These are phyloP conservation scores for Eutolmus rufibarbis DNA, from an alignment of 2,888 invertebrate genomes.

Conservation along the genomic window DNA sequence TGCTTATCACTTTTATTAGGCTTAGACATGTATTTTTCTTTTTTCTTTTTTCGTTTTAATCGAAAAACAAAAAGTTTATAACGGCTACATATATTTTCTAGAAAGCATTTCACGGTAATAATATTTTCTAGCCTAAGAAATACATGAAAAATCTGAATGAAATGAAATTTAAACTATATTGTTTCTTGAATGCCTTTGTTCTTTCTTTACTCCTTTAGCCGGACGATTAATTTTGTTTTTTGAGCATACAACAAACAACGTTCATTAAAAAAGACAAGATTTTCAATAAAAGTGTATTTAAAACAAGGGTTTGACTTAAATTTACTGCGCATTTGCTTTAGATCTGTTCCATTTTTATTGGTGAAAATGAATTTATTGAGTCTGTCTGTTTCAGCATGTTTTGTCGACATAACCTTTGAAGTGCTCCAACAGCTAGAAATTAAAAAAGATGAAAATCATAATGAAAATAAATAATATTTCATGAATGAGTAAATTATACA, in stretches of 20 bases:
- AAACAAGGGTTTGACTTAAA: background rate
- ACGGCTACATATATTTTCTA: background rate
- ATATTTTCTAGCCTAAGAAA: background rate
- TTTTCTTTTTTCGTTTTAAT: background rate
- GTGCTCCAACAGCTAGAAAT: conserved; percentile 67
- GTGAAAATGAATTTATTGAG: conserved; percentile 36
- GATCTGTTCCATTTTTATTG: conserved; percentile 20
- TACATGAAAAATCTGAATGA: background rate
- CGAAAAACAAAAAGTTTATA: background rate
- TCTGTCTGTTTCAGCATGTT: conserved; percentile 31
- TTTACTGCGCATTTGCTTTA: background rate
- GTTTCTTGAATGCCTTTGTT: background rate
- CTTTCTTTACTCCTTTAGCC: background rate
- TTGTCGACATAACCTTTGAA: conserved; percentile 64
- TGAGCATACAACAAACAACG: background rate
- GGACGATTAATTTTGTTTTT: background rate
- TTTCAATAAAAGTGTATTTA: background rate
- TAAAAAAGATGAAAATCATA: conserved; percentile 55
- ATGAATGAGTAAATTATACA: background rate
- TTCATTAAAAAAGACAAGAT: background rate
- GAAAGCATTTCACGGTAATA: background rate
- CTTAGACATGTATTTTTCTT: background rate
- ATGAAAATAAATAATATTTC: conserved; percentile 48
- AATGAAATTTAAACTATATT: background rate
- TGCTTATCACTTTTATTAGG: conserved; percentile 14